Evolutionary conservation across 2,797 vertebrate genomes (phyloP), one percentile per base, ranked within the genome.

Genomic region (Adelosebastes latens): DNA sequence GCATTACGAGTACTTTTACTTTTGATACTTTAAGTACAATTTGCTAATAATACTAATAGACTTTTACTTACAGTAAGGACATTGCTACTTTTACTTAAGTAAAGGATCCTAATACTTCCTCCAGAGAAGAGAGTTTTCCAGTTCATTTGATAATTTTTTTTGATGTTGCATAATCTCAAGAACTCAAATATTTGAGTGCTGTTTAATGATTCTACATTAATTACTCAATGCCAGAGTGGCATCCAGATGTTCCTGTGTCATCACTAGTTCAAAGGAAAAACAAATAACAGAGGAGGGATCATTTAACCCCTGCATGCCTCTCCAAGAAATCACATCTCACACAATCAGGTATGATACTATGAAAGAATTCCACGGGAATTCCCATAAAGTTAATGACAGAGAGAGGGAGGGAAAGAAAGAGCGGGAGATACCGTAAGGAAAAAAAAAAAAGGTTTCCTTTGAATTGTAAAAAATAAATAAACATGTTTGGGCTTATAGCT

Each of bases 391-490:
- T 92, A 93, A 91, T 91, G 79, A 92, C 71, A 92, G 80, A 84
- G 81, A 58, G 13, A 34, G 53, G 8, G 49, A 0, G 63, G 16
- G 52, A 64, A 16, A 52, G 10, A 32, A 8, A 66, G 55, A 61
- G 66, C 5, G 55, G 62, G 72, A 63, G 72, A 71, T 74, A 52
- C 59, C 55, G 58, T 60, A 25, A 18, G 65, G n/a, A 11, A 63
- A 56, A 75, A 88, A 82, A 90, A 10, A 49, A 46, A 46, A 46
- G 42, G 56, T 69, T 39, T 88, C 87, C 89, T 93, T 91, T 92
- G 92, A 92, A 91, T 94, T 79, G 88, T 90, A 80, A 93, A 95
- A 53, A 95, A 95, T 94, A 95, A 96, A 96, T 94, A 96, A 95
- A 95, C 94, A 93, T 91, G 95, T 94, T 94, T 92, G 83, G 93